Evolutionary conservation across 2,797 vertebrate species (phyloP).

Genomic region (Cossypha dichroa): DNA sequence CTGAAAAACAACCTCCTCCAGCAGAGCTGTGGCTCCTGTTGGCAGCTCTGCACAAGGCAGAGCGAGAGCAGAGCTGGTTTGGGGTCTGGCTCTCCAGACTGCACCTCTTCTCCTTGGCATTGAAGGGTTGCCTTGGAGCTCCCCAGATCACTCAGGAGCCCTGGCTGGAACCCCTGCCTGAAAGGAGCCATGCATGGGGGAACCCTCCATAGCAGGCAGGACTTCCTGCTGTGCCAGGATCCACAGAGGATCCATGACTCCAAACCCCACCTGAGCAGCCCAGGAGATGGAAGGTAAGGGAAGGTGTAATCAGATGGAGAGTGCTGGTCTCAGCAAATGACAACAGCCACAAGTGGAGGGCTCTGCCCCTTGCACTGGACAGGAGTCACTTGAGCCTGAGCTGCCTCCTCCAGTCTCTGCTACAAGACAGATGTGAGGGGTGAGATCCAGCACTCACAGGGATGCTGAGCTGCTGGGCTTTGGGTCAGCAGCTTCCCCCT

Average conservation of each 20-base stretch:
- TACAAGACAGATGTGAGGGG: not conserved
- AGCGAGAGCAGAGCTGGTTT: fast-evolving
- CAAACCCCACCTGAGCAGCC: not conserved
- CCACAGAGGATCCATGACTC: not conserved
- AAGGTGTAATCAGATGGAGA: not conserved
- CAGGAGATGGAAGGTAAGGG: not conserved
- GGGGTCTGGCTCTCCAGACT: not conserved
- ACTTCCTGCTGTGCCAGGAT: not conserved
- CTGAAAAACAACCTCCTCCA: not conserved
- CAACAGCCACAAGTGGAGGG: not conserved
- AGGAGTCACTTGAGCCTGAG: not conserved
- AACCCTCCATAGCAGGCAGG: not conserved
- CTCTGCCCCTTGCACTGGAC: not conserved
- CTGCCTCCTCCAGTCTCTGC: not conserved
- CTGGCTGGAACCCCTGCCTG: not conserved
- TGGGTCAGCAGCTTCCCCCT: not conserved
- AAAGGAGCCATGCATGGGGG: not conserved
- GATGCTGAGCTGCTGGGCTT: not conserved
- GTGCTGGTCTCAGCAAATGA: not conserved
- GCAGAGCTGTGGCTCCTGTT: not conserved
- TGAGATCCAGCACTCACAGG: not conserved
- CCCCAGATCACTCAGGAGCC: not conserved
- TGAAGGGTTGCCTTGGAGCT: not conserved
- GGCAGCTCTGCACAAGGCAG: not conserved
- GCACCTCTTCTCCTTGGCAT: not conserved